These are phyloP conservation scores for Magallana nippona DNA, from an alignment of 2,888 invertebrate species.

Conservation along the genomic window DNA sequence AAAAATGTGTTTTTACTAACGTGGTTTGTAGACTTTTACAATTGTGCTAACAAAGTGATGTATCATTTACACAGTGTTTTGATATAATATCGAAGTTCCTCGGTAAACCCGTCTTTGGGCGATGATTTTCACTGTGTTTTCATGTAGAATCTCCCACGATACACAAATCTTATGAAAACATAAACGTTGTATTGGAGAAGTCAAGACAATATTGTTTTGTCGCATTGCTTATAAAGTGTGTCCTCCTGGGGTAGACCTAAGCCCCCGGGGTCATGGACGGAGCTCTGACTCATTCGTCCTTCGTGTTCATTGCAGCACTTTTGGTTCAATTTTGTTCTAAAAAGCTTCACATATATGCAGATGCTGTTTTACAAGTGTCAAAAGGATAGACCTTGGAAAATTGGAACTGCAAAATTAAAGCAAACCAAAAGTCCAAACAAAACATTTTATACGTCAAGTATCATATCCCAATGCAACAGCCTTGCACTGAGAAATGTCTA, in stretches of 20 bases:
- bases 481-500: neutral
- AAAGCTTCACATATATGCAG: no score
- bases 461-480: neutral
- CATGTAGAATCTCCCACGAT: neutral
- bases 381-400: no score
- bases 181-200: neutral
- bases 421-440: no score
- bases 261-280: no score
- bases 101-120: constrained; percentile 1
- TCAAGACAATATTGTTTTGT: constrained; percentile 12
- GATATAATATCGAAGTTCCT: neutral
- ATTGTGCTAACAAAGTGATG: constrained; percentile 8
- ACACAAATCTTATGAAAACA: neutral
- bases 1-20: neutral
- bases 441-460: no score
- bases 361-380: no score
- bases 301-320: no score
- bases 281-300: no score
- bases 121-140: neutral
- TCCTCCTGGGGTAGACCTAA: neutral
- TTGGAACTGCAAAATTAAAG: no score
- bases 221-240: neutral
- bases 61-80: constrained; percentile 16
- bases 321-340: no score
- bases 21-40: constrained; percentile 4